Conservation (phyloP, 2,113 vertebrate species). For the Amphiprion percula region DNA sequence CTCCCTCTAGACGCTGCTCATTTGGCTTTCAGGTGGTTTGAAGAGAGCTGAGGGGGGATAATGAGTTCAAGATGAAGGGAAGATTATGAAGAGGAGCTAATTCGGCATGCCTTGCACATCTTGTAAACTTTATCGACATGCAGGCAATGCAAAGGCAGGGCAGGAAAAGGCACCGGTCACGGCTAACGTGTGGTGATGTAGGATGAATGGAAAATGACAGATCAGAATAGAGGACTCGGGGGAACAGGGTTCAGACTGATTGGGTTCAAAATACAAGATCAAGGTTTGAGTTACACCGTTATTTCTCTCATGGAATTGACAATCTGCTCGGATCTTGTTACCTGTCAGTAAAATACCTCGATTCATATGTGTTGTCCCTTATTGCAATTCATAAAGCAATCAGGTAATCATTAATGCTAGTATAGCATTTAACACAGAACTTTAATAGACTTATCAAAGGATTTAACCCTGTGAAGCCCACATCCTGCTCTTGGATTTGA, state of each 20-base stretch:
- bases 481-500: too few relatives aligned
- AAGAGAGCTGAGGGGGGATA: constrained; percentile 52
- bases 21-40: constrained; percentile 70
- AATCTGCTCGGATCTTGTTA: neutral
- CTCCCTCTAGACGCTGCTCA: constrained; percentile 64
- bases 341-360: neutral
- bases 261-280: neutral
- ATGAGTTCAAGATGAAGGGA: constrained; percentile 79
- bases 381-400: too few relatives aligned
- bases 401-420: too few relatives aligned
- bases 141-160: constrained; percentile 1
- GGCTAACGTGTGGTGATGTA: neutral
- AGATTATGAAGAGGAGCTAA: constrained; percentile 43
- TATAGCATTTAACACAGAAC: neutral
- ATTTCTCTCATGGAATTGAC: neutral
- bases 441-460: neutral
- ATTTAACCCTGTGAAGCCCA: neutral
- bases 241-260: constrained; percentile 1
- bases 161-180: constrained; percentile 5
- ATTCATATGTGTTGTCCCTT: neutral
- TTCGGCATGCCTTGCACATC: constrained; percentile 34
- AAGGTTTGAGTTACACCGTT: neutral
- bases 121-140: constrained; percentile 27
- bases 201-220: constrained; percentile 9
- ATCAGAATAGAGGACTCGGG: neutral